Conservation (phyloP, 2,888 invertebrate species). For the Hydropsyche betteni region DNA sequence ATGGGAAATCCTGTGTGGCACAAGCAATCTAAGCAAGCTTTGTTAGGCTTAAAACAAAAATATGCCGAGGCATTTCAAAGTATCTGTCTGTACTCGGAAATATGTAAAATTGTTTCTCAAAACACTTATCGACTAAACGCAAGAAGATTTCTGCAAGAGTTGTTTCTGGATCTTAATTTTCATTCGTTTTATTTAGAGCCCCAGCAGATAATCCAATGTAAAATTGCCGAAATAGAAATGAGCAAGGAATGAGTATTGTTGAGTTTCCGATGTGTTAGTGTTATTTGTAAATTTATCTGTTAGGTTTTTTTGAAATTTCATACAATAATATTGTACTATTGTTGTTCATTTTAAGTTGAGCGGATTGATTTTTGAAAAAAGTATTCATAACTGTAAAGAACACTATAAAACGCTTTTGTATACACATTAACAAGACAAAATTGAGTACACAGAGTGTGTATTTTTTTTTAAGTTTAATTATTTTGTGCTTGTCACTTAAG, state of each 20-base stretch:
- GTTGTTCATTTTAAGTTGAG: too few species aligned
- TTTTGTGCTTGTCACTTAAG: too few species aligned
- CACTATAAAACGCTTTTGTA: too few species aligned
- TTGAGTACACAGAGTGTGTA: too few species aligned
- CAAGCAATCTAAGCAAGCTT: conserved; percentile 81
- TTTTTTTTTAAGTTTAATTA: too few species aligned
- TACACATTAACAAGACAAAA: too few species aligned
- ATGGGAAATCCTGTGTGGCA: conserved; percentile 82
- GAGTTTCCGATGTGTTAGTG: background rate
- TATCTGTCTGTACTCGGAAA: conserved; percentile 92
- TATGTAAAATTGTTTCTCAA: conserved; percentile 79
- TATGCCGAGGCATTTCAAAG: conserved; percentile 81
- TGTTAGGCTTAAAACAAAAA: conserved; percentile 79
- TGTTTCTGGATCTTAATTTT: conserved; percentile 87
- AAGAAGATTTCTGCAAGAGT: conserved; percentile 89
- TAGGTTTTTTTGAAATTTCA: too few species aligned
- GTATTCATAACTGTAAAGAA: too few species aligned
- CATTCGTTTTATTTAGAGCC: conserved; percentile 69
- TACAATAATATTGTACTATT: too few species aligned
- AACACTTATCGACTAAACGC: conserved; percentile 85
- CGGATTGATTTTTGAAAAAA: too few species aligned
- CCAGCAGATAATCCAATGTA: conserved; percentile 59
- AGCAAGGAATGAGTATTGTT: conserved; percentile 9
- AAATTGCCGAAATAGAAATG: conserved; percentile 41
- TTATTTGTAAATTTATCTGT: too few species aligned